Evolutionary conservation across 2,797 vertebrate genomes (phyloP).

Genomic region (Adrianichthys oophorus): DNA sequence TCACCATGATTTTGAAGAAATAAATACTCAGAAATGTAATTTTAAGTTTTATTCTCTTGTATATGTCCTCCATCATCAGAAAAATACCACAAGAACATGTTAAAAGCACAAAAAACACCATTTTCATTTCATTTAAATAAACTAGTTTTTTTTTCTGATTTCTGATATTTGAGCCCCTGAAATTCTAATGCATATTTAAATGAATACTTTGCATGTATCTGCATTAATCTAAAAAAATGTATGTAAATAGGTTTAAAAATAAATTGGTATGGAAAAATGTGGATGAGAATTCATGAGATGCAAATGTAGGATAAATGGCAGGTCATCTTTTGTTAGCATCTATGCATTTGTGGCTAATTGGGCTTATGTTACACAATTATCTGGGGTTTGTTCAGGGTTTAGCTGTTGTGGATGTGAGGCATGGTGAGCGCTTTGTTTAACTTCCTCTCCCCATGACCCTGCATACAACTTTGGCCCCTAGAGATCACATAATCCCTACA

Average conservation of each 20-base stretch:
- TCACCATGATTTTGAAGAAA: no score
- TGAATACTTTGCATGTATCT: constrained; percentile 77
- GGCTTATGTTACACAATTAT: constrained; percentile 91
- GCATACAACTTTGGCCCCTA: constrained; percentile 63
- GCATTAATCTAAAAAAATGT: constrained; percentile 73
- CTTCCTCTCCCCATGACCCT: constrained; percentile 63
- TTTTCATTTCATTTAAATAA: no score
- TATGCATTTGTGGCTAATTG: constrained; percentile 83
- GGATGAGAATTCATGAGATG: constrained; percentile 79
- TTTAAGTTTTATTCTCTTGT: no score
- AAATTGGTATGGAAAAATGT: constrained; percentile 46
- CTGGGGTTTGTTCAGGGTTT: constrained; percentile 84
- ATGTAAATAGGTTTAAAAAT: constrained; percentile 47
- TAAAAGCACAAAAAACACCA: no score
- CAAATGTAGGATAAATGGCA: constrained; percentile 69
- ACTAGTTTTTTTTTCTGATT: no score
- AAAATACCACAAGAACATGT: no score
- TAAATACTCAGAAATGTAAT: no score
- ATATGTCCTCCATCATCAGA: no score
- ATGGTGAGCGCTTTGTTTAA: constrained; percentile 73
- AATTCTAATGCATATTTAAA: constrained; percentile 82
- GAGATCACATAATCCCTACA: constrained; percentile 72
- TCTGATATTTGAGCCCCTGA: constrained; percentile 12
- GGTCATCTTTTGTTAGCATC: constrained; percentile 78
- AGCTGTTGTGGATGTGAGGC: constrained; percentile 53